These are phyloP conservation scores for Pseudorasbora parva DNA, from an alignment of 2,113 vertebrate species.

Conservation along the genomic window DNA sequence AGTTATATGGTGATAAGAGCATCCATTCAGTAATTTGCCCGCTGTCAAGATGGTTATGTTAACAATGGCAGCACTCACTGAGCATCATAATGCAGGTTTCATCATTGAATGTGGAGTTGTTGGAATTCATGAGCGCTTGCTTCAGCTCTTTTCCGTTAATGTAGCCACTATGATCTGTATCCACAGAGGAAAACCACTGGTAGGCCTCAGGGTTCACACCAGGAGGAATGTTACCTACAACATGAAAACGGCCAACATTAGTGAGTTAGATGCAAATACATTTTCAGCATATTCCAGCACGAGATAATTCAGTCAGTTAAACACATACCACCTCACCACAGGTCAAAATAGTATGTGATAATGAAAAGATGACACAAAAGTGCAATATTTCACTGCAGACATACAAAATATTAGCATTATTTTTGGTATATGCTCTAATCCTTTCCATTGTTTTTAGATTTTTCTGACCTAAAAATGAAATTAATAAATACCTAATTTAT, in stretches of 20 bases:
- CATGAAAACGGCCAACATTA: slow-evolving; percentile 4
- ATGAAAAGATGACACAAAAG: background rate
- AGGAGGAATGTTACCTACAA: slow-evolving; percentile 79
- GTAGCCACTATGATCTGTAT: slow-evolving; percentile 86
- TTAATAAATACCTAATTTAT: background rate
- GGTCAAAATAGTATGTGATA: background rate
- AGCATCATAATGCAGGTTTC: slow-evolving; percentile 96
- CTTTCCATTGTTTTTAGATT: no score
- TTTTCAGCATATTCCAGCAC: background rate
- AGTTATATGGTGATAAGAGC: background rate
- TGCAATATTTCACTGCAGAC: no score
- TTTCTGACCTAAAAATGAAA: no score
- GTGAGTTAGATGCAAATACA: background rate
- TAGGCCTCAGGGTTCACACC: slow-evolving; percentile 87
- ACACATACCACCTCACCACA: background rate
- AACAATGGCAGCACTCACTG: slow-evolving; percentile 79
- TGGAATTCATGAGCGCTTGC: slow-evolving; percentile 93
- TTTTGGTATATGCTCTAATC: no score
- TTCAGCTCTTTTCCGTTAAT: slow-evolving; percentile 91
- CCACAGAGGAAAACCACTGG: slow-evolving; percentile 92
- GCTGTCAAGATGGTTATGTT: background rate
- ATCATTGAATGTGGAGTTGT: slow-evolving; percentile 91
- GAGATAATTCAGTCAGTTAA: background rate
- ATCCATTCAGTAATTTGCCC: background rate
- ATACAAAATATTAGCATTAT: no score